These are phyloP conservation scores for Apis mellifera DNA, from an alignment of 1,140 invertebrate species.

Conservation along the genomic window DNA sequence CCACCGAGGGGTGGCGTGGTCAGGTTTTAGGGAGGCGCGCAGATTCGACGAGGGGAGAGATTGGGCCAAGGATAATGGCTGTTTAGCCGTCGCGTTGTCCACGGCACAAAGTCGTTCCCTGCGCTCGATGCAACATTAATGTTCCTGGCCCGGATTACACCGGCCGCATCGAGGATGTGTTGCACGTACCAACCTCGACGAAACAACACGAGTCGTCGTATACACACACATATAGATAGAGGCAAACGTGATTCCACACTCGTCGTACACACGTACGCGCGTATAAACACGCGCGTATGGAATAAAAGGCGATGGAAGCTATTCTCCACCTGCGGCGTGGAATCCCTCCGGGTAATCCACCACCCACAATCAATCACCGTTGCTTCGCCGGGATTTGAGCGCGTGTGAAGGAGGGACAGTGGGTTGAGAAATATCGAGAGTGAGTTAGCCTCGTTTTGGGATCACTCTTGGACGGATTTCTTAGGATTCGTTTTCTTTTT, in stretches of 20 bases:
- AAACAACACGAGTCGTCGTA: background rate
- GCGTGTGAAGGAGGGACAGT: constrained; percentile 38
- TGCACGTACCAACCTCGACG: constrained; percentile 32
- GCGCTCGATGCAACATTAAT: constrained; percentile 75
- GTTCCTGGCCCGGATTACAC: constrained; percentile 71
- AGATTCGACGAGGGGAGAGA: constrained; percentile 22
- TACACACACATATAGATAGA: too few relatives aligned
- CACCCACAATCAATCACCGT: constrained; percentile 70
- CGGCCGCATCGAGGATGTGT: constrained; percentile 51
- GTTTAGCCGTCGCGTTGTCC: constrained; percentile 70
- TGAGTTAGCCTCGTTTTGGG: background rate
- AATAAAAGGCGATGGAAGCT: constrained; percentile 33
- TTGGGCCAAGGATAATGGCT: constrained; percentile 69
- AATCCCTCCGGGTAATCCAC: constrained; percentile 58
- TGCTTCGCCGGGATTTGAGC: constrained; percentile 34
- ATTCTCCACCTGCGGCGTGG: constrained; percentile 53
- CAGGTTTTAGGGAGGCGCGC: constrained; percentile 28
- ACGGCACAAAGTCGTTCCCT: constrained; percentile 66
- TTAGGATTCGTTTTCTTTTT: too few relatives aligned
- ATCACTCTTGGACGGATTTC: background rate
- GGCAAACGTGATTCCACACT: too few relatives aligned
- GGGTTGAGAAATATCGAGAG: constrained; percentile 31
- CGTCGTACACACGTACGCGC: background rate
- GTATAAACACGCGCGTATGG: background rate
- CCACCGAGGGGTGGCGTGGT: background rate